Conservation (phyloP, 2,113 vertebrate genomes). For the Onychostoma macrolepis region DNA sequence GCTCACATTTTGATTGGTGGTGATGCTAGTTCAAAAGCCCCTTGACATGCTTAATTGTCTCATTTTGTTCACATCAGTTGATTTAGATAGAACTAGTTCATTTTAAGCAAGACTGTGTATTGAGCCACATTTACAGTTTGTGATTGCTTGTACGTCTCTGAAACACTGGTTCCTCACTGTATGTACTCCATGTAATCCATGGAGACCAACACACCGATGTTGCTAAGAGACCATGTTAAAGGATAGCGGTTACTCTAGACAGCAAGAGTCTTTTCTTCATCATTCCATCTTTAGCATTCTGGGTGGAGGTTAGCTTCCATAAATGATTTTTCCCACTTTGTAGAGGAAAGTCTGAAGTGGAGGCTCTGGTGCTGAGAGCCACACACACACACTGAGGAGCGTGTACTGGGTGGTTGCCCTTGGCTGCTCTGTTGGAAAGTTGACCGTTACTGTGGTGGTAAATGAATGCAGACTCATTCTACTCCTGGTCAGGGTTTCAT, state of each 20-base stretch:
- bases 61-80: neutral
- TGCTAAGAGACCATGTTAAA: slow-evolving; percentile 61
- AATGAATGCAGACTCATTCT: slow-evolving; percentile 78
- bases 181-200: neutral
- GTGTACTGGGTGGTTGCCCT: slow-evolving; percentile 58
- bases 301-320: slow-evolving; percentile 53
- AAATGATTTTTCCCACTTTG: slow-evolving; percentile 61
- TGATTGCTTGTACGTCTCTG: neutral
- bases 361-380: slow-evolving; percentile 51
- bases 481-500: slow-evolving; percentile 33
- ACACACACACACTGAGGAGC: slow-evolving; percentile 37
- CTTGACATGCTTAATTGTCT: neutral
- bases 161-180: slow-evolving; percentile 1
- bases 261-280: slow-evolving; percentile 51
- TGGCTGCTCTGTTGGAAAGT: slow-evolving; percentile 77
- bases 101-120: neutral
- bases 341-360: slow-evolving; percentile 71
- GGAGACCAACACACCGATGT: slow-evolving; percentile 39
- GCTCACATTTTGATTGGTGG: neutral
- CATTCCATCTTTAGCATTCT: slow-evolving; percentile 63
- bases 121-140: neutral
- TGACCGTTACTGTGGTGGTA: slow-evolving; percentile 61
- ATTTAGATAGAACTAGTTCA: neutral
- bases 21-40: neutral
- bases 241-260: slow-evolving; percentile 35